Percentiles rank a stretch among this genome's conserved stretches.
Evolutionary conservation across 2,113 vertebrate species (phyloP).

Genomic region (Chunga burmeisteri): DNA sequence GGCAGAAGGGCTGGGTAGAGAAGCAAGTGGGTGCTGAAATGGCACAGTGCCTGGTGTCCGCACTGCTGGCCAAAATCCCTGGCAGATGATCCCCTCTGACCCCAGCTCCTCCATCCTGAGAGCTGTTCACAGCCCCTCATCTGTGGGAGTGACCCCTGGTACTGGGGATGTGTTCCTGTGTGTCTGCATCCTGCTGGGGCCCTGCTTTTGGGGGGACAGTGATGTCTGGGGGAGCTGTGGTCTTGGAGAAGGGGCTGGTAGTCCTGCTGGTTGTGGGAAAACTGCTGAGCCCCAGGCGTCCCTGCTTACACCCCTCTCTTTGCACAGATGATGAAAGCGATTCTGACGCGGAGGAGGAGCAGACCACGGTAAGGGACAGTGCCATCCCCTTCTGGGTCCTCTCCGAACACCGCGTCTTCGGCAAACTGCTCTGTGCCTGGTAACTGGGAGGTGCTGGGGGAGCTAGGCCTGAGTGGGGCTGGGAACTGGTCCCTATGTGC

Average conservation of each 20-base stretch:
- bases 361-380: constrained; percentile 87
- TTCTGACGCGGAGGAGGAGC: constrained; percentile 94
- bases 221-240: background rate
- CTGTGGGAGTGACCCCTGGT: no score
- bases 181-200: background rate
- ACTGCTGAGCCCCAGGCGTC: background rate
- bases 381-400: background rate
- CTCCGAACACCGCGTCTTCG: rapidly evolving
- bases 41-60: background rate
- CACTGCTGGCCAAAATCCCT: background rate
- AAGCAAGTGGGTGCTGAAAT: background rate
- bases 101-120: background rate
- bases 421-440: rapidly evolving
- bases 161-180: background rate
- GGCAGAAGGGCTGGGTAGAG: background rate
- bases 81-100: background rate
- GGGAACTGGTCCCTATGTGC: rapidly evolving
- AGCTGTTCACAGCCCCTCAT: background rate
- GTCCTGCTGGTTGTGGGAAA: background rate
- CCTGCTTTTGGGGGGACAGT: background rate
- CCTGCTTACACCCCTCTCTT: background rate
- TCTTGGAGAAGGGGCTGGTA: background rate
- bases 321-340: constrained; percentile 94
- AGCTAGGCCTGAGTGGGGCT: background rate
- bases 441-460: background rate